Conservation (phyloP, 2,888 invertebrate species). For the Osmoderma eremita region DNA sequence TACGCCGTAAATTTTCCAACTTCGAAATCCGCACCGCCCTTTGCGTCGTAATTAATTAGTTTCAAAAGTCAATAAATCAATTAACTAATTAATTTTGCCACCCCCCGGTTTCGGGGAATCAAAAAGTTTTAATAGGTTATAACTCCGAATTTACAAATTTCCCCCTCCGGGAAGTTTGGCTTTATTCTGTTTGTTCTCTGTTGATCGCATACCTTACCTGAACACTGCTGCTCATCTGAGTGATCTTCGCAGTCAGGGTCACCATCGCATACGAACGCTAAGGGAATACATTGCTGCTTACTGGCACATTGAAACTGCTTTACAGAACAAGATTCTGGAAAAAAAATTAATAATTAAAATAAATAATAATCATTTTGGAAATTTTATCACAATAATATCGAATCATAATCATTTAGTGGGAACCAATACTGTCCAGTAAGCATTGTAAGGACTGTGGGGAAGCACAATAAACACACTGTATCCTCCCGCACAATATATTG, state of each 20-base stretch:
- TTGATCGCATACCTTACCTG: slow-evolving; percentile 37
- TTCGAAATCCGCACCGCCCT: not conserved
- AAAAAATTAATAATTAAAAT: slow-evolving; percentile 7
- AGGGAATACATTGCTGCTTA: slow-evolving; percentile 77
- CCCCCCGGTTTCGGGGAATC: too few relatives aligned
- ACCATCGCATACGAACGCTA: slow-evolving; percentile 82
- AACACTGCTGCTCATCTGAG: slow-evolving; percentile 76
- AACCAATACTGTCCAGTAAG: too few relatives aligned
- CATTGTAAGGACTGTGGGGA: too few relatives aligned
- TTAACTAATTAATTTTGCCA: not conserved
- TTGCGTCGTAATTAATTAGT: not conserved
- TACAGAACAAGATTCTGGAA: slow-evolving; percentile 39
- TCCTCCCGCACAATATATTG: too few relatives aligned
- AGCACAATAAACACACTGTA: too few relatives aligned
- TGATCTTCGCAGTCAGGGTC: slow-evolving; percentile 82
- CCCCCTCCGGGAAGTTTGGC: too few relatives aligned
- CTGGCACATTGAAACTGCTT: slow-evolving; percentile 78
- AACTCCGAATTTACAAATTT: too few relatives aligned
- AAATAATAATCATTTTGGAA: not conserved
- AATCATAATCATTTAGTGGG: too few relatives aligned
- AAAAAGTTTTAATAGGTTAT: not conserved
- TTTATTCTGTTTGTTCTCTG: too few relatives aligned
- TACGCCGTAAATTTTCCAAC: too few relatives aligned
- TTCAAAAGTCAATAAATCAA: not conserved
- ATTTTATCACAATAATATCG: too few relatives aligned